Conservation (phyloP, 2,797 vertebrate species). For the Eremophila alpestris region DNA sequence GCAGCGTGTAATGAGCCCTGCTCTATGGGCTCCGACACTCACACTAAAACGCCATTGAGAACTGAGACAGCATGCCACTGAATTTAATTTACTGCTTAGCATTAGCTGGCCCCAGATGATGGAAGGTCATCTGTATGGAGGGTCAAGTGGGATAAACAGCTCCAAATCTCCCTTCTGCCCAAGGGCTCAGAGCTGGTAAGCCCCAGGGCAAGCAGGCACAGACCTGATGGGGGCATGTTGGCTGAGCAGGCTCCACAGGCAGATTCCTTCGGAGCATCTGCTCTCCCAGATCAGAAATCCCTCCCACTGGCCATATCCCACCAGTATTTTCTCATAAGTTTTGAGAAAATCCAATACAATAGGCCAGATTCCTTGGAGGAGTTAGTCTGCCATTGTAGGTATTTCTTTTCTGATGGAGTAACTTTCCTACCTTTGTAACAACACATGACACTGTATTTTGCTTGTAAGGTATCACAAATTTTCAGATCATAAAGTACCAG, state of each 20-base stretch:
- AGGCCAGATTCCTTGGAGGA: neutral
- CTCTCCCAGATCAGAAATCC: neutral
- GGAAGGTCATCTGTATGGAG: slow-evolving; percentile 55
- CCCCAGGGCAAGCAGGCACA: neutral
- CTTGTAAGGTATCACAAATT: neutral
- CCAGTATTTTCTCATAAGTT: neutral
- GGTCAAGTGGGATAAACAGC: slow-evolving; percentile 56
- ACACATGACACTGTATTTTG: neutral
- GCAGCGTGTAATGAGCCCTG: slow-evolving; percentile 43
- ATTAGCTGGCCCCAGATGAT: slow-evolving; percentile 59
- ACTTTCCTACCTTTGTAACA: neutral
- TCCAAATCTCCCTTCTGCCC: slow-evolving; percentile 51
- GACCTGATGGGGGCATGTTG: neutral
- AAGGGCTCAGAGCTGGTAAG: neutral
- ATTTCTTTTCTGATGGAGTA: neutral
- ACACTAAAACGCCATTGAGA: slow-evolving; percentile 35
- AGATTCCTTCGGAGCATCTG: slow-evolving; percentile 47
- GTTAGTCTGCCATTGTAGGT: neutral
- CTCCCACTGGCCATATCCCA: neutral
- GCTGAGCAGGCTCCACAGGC: neutral
- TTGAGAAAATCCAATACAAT: neutral
- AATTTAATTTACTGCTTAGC: slow-evolving; percentile 67
- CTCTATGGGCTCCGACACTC: neutral
- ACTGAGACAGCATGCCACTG: slow-evolving; percentile 49
- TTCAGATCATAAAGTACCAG: neutral